Base-by-base conservation (phyloP, 2,113 vertebrate species). In the Lamprotornis superbus region DNA sequence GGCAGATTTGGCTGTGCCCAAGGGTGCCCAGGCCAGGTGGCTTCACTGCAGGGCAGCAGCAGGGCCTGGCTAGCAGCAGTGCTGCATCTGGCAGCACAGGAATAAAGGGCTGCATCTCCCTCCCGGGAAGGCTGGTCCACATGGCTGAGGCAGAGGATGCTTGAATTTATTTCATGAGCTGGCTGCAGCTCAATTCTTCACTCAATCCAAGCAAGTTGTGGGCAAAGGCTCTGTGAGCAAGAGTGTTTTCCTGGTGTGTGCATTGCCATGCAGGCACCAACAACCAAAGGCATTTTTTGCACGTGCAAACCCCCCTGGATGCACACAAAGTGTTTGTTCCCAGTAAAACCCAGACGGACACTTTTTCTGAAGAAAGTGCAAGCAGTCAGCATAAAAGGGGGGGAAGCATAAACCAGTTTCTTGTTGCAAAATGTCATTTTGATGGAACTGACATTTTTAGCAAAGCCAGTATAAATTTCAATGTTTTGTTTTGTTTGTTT, bases 401-500 rank as follows among this genome's bases (percentile, higher is more conserved):
- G 25, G 7, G 3, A 40, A 79, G 47, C 60, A 86, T n/a, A 75
- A 90, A 87, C 30, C 68, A 64, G 52, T 90, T 96, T 94, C 94
- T 92, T 22, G 0, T 83, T 90, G 83, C 73, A 95, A 94, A 96
- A 96, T 96, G 95, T 78, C 86, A 81, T 84, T 93, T 95, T 87
- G 95, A 87, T 68, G 52, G 77, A 91, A 84, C 56, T 95, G 91
- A 86, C 95, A 89, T 95, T 97, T 94, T 94, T 97, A 88, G 94
- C 83, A 94, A 94, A 95, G 89, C 86, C 83, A 94, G 80, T 77
- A 86, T 92, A 96, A 95, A 95, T 95, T 93, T 93, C 86, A 91
- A 8, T 96, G 74, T 91, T 97, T 96, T 96, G 92, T 83, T 96
- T 93, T 93, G 82, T 90, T 95, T 90, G 75, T 90, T 94, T 92